Evolutionary conservation across 2,888 invertebrate species (phyloP), one percentile per base, ranked within the genome.

Genomic region (Seira sanloemensis): DNA sequence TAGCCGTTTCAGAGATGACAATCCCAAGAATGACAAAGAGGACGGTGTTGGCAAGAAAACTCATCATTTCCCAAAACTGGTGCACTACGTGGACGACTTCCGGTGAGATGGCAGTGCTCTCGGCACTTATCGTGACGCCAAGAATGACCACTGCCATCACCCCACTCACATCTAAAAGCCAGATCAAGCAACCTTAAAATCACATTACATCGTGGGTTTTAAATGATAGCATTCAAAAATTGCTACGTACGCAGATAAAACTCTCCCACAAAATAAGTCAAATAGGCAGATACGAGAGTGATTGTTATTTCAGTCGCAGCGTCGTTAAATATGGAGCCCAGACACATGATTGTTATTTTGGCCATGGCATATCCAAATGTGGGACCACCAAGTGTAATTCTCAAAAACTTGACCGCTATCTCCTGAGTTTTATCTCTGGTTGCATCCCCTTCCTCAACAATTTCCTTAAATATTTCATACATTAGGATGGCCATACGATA

Each of bases 1-100:
- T 91, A n/a, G 91, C 91, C 84, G 91, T 93, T 88, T 93, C 93
- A 65, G 93, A 92, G 24, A 94, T 93, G 46, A 94, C 93, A 16
- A 94, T 93, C 0, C 94, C 94, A 0, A 93, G 93, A 90, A 94
- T 92, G 0, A 94, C 92, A 85, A 94, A 94, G 54, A 94, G 92
- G 12, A 94, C 90, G 0, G 93, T 93, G 88, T 94, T 94, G 12
- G 92, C 91, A 85, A 92, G 90, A 86, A 92, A 92, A 7, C 91
- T 91, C 84, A 92, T 84, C 78, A 91, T 91, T 87, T 92, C 91
- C 88, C 88, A 88, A 82, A 92, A 92, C 90, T 91, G 91, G 88
- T 91, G 91, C 16, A 92, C 88, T 37, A 91, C 90, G 16, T 90
- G 89, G 72, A 92, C 91, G 18, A 91, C 92, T 88, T 92, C 92